These are phyloP conservation scores for Thermophis baileyi DNA, from an alignment of 2,113 vertebrate species.

Conservation along the genomic window DNA sequence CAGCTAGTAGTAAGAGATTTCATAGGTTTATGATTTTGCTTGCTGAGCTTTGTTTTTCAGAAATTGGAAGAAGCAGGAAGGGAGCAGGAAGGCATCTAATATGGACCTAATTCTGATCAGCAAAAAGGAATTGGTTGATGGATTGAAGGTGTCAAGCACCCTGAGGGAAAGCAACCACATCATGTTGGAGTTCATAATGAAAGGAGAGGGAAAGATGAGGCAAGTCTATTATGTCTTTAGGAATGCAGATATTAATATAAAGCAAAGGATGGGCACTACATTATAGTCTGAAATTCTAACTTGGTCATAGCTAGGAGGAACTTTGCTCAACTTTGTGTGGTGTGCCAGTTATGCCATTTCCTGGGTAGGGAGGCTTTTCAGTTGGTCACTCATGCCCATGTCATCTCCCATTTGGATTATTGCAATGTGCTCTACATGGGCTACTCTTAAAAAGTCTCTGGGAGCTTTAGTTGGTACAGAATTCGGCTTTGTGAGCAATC, in stretches of 20 bases:
- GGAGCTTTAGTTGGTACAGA: neutral
- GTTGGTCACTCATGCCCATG: too few relatives aligned
- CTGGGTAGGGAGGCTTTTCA: too few relatives aligned
- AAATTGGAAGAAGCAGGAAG: neutral
- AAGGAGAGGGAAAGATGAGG: neutral
- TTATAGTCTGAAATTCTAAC: neutral
- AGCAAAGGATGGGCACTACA: neutral
- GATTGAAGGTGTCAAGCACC: neutral
- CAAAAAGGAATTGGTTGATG: neutral
- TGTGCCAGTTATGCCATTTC: too few relatives aligned
- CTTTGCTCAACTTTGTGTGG: too few relatives aligned
- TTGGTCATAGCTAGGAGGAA: too few relatives aligned
- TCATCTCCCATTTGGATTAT: neutral
- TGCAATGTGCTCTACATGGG: neutral
- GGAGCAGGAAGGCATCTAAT: neutral
- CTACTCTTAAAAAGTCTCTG: neutral
- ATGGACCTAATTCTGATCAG: neutral
- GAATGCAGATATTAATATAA: neutral
- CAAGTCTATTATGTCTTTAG: neutral
- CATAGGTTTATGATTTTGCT: neutral
- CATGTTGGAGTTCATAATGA: neutral
- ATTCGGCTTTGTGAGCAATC: neutral
- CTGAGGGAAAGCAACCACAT: neutral
- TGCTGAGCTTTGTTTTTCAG: neutral
- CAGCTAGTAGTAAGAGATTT: neutral